Evolutionary conservation across 2,888 invertebrate genomes (phyloP), one percentile per base, ranked within the genome.

Genomic region (Gortyna flavago): DNA sequence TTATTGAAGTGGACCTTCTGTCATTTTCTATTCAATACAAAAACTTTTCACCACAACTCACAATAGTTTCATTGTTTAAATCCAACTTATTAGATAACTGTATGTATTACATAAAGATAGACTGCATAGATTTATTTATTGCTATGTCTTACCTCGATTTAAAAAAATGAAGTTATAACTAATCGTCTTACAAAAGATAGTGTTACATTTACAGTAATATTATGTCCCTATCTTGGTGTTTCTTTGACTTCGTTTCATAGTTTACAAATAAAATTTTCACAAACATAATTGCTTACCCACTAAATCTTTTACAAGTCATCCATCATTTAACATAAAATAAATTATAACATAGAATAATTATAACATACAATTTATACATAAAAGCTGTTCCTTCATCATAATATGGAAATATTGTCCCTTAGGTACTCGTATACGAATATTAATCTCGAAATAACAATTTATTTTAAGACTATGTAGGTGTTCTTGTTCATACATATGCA

Each of bases 111-210:
- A 75, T 87, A 84, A 87, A 85, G 80, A 85, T 87, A 82, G 76
- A 83, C 73, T 83, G 81, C 77, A 85, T 89, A 86, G 80, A 83
- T 76, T 85, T 83, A 85, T 89, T 91, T 91, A 91, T 92, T 90
- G 90, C 91, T 92, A 91, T 89, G 66, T 74, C 85, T 89, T 87
- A 90, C 83, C 79, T 75, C 77, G 77, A 87, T 82, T 81, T 41
- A 81, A 85, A 85, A 89, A 90, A 88, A 85, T 66, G 44, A 84
- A 78, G 73, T 86, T 82, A 73, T 67, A 69, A 80, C 79, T 81
- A 88, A 80, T 89, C 87, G 89, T 90, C 91, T 93, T 95, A 95
- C 89, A 95, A 95, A 95, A 95, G 89, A 93, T 93, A 93, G 87
- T 92, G 89, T 93, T 90, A 92, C 89, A 86, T 85, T 81, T 87